These are phyloP conservation scores for Amitus sp. DNA, from an alignment of 2,888 invertebrate genomes.

Conservation along the genomic window DNA sequence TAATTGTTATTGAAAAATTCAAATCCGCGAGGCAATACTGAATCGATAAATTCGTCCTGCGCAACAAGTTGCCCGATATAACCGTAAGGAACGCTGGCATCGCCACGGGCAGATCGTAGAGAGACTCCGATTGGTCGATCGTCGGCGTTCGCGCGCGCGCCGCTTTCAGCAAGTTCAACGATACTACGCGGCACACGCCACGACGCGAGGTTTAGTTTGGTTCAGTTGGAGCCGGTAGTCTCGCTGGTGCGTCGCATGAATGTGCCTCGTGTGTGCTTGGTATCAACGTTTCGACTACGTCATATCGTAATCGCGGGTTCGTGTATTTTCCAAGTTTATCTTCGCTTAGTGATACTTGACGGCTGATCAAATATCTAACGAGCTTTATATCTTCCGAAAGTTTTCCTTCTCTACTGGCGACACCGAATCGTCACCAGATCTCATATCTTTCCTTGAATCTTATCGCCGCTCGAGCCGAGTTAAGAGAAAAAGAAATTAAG, in stretches of 20 bases:
- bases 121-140: conserved; percentile 13
- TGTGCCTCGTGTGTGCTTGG: conserved; percentile 14
- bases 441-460: no score
- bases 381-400: no score
- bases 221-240: conserved; percentile 25
- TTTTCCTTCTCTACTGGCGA: no score
- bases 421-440: no score
- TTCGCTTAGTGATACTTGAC: conserved; percentile 19
- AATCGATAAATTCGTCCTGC: conserved; percentile 28
- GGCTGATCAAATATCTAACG: no score
- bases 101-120: conserved; percentile 10
- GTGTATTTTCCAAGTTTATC: conserved; percentile 17
- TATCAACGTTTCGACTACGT: conserved; percentile 6
- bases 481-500: no score
- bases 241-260: conserved; percentile 28
- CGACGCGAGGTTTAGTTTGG: neutral
- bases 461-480: no score
- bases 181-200: no score
- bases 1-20: no score
- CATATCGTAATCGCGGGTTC: conserved; percentile 4
- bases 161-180: no score
- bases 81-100: conserved; percentile 34
- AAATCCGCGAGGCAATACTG: conserved; percentile 6
- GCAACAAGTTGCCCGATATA: conserved; percentile 34
- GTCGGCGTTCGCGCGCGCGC: conserved; percentile 16